A percentile compares a stretch with the other conserved stretches of the same genome.
Conservation (phyloP, 2,888 invertebrate species). For the Hydriomena furcata region DNA sequence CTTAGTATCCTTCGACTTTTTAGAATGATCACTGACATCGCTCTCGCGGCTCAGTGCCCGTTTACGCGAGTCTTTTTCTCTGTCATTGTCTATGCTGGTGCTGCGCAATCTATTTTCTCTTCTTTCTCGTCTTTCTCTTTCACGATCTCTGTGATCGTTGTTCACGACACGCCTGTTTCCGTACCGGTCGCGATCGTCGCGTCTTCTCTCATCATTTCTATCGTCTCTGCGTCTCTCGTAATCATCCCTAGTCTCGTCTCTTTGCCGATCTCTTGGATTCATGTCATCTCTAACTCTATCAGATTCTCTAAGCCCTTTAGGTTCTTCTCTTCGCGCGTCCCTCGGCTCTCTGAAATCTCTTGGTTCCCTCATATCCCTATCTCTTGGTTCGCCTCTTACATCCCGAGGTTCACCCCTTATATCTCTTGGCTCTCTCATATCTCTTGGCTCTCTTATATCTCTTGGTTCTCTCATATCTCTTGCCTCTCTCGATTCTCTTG, state of each 20-base stretch:
- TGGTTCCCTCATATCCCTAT: conserved; percentile 6
- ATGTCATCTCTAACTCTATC: conserved; percentile 21
- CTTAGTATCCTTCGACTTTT: conserved; percentile 53
- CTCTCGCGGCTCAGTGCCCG: conserved; percentile 62
- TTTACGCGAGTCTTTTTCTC: conserved; percentile 63
- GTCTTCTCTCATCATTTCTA: conserved; percentile 24
- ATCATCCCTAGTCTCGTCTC: conserved; percentile 36
- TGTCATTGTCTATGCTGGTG: conserved; percentile 62
- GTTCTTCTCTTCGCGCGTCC: conserved; percentile 17
- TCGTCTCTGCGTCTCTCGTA: conserved; percentile 41
- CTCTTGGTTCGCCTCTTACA: conserved; percentile 11
- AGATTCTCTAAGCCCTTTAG: conserved; percentile 13
- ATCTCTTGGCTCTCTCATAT: conserved; percentile 7
- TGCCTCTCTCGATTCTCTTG: conserved; percentile 33
- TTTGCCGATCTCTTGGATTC: conserved; percentile 19
- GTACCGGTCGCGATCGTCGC: conserved; percentile 42
- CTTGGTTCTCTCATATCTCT: conserved; percentile 38
- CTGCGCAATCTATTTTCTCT: conserved; percentile 52
- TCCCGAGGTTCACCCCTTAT: conserved; percentile 6
- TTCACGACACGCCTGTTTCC: conserved; percentile 42
- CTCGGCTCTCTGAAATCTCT: conserved; percentile 20
- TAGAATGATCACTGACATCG: conserved; percentile 47
- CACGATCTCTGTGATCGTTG: conserved; percentile 26
- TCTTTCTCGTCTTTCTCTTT: conserved; percentile 38
- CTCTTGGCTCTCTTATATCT: conserved; percentile 36